Conservation (phyloP, 2,797 vertebrate species). For the Coluber constrictor region DNA sequence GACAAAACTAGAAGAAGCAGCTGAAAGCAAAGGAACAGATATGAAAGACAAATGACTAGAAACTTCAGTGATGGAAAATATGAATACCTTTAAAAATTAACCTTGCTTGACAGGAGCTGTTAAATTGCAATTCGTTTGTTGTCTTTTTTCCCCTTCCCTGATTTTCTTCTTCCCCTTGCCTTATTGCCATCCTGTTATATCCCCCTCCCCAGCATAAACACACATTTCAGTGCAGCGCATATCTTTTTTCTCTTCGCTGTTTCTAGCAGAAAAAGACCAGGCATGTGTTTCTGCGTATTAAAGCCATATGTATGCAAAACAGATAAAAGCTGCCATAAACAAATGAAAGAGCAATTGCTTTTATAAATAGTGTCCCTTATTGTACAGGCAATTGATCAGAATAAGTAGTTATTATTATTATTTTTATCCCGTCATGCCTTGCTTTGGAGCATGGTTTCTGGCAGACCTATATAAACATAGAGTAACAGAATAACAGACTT, state of each 20-base stretch:
- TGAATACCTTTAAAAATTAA: background rate
- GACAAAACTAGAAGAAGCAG: background rate
- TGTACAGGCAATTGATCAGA: background rate
- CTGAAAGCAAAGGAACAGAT: background rate
- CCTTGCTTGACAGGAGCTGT: background rate
- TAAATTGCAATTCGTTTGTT: background rate
- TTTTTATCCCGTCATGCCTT: background rate
- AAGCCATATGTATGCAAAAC: background rate
- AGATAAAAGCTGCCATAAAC: background rate
- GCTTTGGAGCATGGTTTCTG: background rate
- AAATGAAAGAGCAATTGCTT: background rate
- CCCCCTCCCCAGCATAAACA: background rate
- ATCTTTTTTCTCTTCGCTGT: background rate
- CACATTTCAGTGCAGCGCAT: background rate
- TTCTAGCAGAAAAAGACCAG: background rate
- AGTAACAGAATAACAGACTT: background rate
- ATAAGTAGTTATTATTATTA: background rate
- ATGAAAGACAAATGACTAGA: background rate
- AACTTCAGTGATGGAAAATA: background rate
- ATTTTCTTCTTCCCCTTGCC: background rate
- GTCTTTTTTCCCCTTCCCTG: background rate
- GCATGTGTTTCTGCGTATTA: background rate
- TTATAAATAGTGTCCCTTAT: background rate
- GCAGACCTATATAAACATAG: background rate
- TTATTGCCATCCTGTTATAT: background rate